These are phyloP conservation scores for Phoxinus phoxinus DNA, from an alignment of 2,113 vertebrate species.

Conservation along the genomic window DNA sequence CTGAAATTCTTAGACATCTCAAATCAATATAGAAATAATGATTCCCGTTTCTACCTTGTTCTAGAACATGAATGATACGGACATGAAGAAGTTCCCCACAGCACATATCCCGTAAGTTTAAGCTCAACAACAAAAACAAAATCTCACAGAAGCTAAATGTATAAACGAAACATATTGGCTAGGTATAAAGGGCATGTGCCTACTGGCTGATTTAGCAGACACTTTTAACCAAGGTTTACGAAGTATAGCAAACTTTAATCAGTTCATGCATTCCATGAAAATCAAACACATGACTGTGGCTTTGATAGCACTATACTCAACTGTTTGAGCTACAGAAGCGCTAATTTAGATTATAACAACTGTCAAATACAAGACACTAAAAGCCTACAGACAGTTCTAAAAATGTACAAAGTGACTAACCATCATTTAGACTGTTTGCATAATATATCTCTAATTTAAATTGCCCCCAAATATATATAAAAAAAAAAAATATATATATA, in stretches of 20 bases:
- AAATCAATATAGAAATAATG: background rate
- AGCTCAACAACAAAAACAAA: background rate
- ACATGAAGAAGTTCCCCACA: constrained; percentile 83
- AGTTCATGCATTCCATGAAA: background rate
- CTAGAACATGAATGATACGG: constrained; percentile 89
- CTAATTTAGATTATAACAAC: background rate
- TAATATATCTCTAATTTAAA: background rate
- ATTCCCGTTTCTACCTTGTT: constrained; percentile 58
- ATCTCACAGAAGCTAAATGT: background rate
- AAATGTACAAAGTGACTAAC: background rate
- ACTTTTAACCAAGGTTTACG: no score
- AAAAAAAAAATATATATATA: background rate
- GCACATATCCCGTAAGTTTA: constrained; percentile 73
- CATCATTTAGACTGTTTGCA: background rate
- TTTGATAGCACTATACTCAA: background rate
- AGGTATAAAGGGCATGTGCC: background rate
- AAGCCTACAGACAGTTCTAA: background rate
- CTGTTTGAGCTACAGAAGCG: background rate
- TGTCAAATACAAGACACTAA: background rate
- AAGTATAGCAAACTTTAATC: no score
- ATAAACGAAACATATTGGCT: background rate
- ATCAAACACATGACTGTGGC: background rate
- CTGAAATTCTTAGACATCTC: background rate
- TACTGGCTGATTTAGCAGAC: background rate
- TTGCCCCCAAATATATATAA: background rate